A percentile compares a stretch with the other conserved stretches of the same genome.
Conservation (phyloP, 2,113 vertebrate genomes). For the Pelecanoides urinatrix region DNA sequence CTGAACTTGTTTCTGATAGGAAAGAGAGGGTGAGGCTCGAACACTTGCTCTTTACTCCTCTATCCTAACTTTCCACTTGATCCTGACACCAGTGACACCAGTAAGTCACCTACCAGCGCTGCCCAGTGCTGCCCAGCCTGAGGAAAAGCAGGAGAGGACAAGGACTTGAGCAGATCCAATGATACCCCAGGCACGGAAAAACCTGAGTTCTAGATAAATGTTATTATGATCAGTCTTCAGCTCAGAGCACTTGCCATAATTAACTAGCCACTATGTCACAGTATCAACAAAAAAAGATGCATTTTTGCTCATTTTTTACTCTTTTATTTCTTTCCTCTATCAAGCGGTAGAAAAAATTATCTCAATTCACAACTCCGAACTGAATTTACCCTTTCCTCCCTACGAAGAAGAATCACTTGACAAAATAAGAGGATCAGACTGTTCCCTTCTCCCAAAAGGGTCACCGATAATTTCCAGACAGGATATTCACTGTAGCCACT, state of each 20-base stretch:
- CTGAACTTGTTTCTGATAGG: constrained; percentile 34
- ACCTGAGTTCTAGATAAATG: constrained; percentile 63
- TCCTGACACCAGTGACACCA: constrained; percentile 66
- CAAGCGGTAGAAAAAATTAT: background rate
- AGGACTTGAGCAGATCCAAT: constrained; percentile 65
- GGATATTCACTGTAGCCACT: background rate
- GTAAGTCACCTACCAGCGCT: constrained; percentile 64
- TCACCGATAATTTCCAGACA: background rate
- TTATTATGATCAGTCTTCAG: constrained; percentile 64
- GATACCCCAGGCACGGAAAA: constrained; percentile 67
- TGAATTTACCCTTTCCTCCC: background rate
- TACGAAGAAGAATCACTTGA: background rate
- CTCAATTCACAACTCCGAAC: background rate
- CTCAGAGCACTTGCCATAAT: constrained; percentile 45
- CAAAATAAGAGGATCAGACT: background rate
- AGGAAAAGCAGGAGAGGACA: constrained; percentile 70
- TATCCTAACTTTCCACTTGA: constrained; percentile 62
- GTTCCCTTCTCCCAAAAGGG: background rate
- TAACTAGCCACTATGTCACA: constrained; percentile 53
- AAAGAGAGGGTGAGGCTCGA: constrained; percentile 44
- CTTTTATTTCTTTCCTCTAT: background rate
- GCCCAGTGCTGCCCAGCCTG: constrained; percentile 64
- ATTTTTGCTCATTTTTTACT: constrained; percentile 15
- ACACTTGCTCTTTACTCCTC: constrained; percentile 40
- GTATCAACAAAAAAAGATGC: constrained; percentile 31